These are phyloP conservation scores for Pocillopora verrucosa DNA, from an alignment of 64 coral and sea anemone species.

Conservation along the genomic window DNA sequence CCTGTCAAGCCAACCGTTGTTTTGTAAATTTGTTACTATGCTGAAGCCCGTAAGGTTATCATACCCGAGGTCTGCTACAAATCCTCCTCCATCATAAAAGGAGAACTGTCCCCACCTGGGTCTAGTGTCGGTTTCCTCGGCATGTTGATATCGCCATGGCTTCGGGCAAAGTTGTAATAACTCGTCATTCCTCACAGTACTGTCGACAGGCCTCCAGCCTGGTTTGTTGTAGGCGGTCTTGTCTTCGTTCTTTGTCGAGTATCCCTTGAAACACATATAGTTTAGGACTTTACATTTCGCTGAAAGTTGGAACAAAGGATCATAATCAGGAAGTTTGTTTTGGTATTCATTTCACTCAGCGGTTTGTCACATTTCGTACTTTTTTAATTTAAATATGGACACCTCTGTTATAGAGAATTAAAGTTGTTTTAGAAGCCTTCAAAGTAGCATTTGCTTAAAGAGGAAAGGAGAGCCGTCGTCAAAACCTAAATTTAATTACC, in stretches of 20 bases:
- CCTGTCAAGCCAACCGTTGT: conserved; percentile 16
- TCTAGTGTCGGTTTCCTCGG: not conserved
- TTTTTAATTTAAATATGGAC: too few relatives aligned
- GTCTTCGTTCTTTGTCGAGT: conserved; percentile 35
- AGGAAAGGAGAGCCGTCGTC: too few relatives aligned
- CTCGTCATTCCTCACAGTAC: not conserved
- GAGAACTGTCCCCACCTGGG: conserved; percentile 18
- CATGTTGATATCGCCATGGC: conserved; percentile 45
- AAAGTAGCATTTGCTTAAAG: too few relatives aligned
- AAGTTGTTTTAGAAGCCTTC: too few relatives aligned
- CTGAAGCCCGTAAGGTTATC: not conserved
- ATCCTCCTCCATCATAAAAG: conserved; percentile 38
- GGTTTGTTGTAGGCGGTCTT: conserved; percentile 26
- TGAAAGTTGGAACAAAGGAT: not conserved
- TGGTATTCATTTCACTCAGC: too few relatives aligned
- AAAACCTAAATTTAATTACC: too few relatives aligned
- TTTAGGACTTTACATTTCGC: conserved; percentile 8
- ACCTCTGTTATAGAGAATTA: too few relatives aligned
- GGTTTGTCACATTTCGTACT: too few relatives aligned
- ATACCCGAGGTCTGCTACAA: conserved; percentile 39
- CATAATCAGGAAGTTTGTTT: not conserved
- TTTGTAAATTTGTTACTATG: conserved; percentile 11
- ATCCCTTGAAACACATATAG: conserved; percentile 13
- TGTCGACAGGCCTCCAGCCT: conserved; percentile 12
- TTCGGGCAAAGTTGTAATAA: conserved; percentile 11